Conservation (phyloP, 2,888 invertebrate genomes). For the Melinopterus prodromus region DNA sequence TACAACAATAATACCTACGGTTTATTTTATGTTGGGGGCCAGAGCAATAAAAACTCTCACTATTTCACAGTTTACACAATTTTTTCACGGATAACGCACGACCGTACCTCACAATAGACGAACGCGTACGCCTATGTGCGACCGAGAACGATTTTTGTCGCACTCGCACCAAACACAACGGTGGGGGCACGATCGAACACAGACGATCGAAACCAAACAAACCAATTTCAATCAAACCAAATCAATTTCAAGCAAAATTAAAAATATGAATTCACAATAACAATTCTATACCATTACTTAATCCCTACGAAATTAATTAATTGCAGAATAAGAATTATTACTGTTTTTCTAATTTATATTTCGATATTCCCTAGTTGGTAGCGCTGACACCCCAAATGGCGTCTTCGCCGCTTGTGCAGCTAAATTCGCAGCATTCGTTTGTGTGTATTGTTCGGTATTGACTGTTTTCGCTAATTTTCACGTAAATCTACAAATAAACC, state of each 20-base stretch:
- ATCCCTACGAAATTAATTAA: not conserved
- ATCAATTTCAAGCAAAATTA: not conserved
- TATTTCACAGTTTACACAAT: slow-evolving; percentile 14
- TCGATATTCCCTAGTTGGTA: not conserved
- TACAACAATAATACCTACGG: not conserved
- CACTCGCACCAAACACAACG: not conserved
- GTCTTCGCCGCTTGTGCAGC: not conserved
- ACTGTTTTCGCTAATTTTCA: slow-evolving; percentile 4
- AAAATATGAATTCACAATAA: not conserved
- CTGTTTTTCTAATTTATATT: not conserved
- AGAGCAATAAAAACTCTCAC: slow-evolving; percentile 14
- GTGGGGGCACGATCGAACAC: not conserved
- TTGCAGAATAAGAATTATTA: not conserved
- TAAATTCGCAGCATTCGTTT: not conserved
- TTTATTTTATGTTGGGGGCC: not conserved
- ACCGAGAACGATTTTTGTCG: slow-evolving; percentile 4
- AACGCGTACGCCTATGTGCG: slow-evolving; percentile 20
- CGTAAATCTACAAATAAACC: slow-evolving; percentile 11
- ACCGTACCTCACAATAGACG: slow-evolving; percentile 14
- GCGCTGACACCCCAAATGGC: not conserved
- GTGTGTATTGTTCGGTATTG: not conserved
- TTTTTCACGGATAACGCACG: slow-evolving; percentile 8
- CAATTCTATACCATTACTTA: not conserved
- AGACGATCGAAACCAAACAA: not conserved
- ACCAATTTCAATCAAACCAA: not conserved